phyloP scores from a whole-genome alignment of 2,888 invertebrate species.

The Mechanitis messenoides region DNA sequence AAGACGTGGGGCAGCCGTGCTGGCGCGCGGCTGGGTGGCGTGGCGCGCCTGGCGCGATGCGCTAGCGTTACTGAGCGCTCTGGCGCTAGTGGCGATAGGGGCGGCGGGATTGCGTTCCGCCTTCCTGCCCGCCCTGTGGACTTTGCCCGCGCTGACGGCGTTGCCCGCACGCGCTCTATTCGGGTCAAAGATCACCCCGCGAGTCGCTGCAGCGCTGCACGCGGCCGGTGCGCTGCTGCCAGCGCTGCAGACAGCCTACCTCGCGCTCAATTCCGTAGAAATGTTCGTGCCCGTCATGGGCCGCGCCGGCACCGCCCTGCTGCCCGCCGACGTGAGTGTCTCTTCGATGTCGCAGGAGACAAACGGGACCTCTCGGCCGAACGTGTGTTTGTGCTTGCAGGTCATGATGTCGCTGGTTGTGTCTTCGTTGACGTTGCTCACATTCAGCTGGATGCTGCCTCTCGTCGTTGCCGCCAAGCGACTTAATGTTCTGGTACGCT shows the following conservation, averaged over 20 bases:
- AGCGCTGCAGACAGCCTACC: slow-evolving; percentile 81
- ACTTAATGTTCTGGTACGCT: slow-evolving; percentile 33
- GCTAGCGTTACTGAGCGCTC: slow-evolving; percentile 66
- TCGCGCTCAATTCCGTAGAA: slow-evolving; percentile 81
- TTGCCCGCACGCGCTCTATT: slow-evolving; percentile 69
- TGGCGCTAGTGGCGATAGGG: slow-evolving; percentile 61
- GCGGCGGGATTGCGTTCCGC: slow-evolving; percentile 80
- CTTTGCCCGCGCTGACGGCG: slow-evolving; percentile 76
- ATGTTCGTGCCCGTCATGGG: slow-evolving; percentile 90
- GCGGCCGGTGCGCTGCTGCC: slow-evolving; percentile 67
- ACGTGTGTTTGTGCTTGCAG: slow-evolving; percentile 59
- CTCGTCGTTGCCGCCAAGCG: slow-evolving; percentile 43
- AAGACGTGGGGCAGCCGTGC: slow-evolving; percentile 52
- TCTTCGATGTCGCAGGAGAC: background rate
- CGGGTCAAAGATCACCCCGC: slow-evolving; percentile 57
- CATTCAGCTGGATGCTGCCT: slow-evolving; percentile 55
- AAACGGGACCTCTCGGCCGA: slow-evolving; percentile 11
- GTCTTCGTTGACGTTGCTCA: slow-evolving; percentile 57
- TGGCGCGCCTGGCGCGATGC: slow-evolving; percentile 32
- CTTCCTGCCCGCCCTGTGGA: slow-evolving; percentile 80
- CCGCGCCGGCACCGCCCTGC: slow-evolving; percentile 81
- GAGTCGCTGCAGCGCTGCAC: slow-evolving; percentile 76
- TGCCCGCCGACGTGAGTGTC: slow-evolving; percentile 79
- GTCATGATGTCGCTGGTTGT: slow-evolving; percentile 46
- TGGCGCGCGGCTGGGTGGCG: slow-evolving; percentile 30